phyloP scores from a whole-genome alignment of 2,888 invertebrate species.

The Apamea epomidion region DNA sequence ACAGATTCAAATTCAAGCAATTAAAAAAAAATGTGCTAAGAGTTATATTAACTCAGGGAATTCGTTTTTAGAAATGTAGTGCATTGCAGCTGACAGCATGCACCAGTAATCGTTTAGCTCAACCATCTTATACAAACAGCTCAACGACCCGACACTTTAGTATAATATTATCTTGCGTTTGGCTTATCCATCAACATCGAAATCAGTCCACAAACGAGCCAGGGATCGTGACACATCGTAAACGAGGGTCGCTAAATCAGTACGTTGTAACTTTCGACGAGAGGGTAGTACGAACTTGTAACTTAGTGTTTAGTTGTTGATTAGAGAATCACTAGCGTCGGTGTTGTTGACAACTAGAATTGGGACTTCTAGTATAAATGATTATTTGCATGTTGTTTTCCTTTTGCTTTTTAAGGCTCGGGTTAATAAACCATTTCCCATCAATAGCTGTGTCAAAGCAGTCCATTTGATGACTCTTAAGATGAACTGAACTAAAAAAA shows the following conservation, averaged over 20 bases:
- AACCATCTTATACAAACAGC: not conserved
- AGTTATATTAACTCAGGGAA: not conserved
- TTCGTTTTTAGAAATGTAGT: not conserved
- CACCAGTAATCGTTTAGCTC: not conserved
- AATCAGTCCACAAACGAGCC: not conserved
- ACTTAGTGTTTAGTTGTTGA: constrained; percentile 62
- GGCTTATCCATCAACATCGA: constrained; percentile 37
- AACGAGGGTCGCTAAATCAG: constrained; percentile 23
- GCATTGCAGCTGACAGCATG: not conserved
- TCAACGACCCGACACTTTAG: not conserved
- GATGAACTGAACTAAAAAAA: not conserved
- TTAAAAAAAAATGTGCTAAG: too few relatives aligned
- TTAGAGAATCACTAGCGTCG: constrained; percentile 54
- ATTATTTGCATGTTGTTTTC: constrained; percentile 36
- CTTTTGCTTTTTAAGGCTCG: not conserved
- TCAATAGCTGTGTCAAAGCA: not conserved
- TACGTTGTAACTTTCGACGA: constrained; percentile 36
- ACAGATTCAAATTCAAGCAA: not conserved
- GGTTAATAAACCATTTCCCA: constrained; percentile 8
- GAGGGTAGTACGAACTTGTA: constrained; percentile 42
- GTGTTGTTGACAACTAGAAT: constrained; percentile 66
- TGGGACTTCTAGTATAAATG: constrained; percentile 47
- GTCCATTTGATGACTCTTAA: not conserved
- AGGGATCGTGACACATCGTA: constrained; percentile 27
- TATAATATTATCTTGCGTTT: not conserved